Conservation (phyloP, 2,888 invertebrate genomes). For the Pyrrhosoma nymphula region DNA sequence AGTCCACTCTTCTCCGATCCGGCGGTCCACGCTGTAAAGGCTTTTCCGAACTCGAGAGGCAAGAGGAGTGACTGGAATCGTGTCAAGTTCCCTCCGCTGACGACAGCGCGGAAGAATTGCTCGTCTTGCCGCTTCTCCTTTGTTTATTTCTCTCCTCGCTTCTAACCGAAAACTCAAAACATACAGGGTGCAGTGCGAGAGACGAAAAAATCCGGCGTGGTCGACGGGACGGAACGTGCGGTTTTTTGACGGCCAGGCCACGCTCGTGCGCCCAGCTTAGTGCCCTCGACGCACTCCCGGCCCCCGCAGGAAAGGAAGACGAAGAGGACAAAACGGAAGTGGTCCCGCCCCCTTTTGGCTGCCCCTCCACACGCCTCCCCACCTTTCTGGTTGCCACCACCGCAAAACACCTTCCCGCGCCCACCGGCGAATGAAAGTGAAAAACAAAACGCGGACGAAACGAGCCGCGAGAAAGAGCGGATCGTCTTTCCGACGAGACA, state of each 20-base stretch:
- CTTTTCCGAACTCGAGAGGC: background rate
- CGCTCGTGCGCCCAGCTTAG: background rate
- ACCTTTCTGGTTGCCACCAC: background rate
- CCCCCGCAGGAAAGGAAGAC: background rate
- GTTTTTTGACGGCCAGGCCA: background rate
- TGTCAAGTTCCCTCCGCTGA: background rate
- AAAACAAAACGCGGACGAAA: background rate
- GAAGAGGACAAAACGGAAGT: conserved; percentile 31
- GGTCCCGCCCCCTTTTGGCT: background rate
- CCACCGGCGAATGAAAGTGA: conserved; percentile 72
- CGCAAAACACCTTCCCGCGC: conserved; percentile 79
- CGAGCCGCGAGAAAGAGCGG: background rate
- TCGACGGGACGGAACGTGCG: conserved; percentile 8
- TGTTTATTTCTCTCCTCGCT: background rate
- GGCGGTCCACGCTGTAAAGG: background rate
- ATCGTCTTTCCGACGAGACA: background rate
- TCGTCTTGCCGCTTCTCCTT: background rate
- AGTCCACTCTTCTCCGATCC: background rate
- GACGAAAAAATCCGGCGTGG: background rate
- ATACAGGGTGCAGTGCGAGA: background rate
- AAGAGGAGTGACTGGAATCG: background rate
- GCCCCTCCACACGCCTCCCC: background rate
- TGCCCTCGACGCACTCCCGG: background rate
- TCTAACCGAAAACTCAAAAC: background rate
- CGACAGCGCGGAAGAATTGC: too few species aligned